Evolutionary conservation across 2,888 invertebrate species (phyloP), one percentile per base, ranked within the genome.

Genomic region (Oasisia sp.): DNA sequence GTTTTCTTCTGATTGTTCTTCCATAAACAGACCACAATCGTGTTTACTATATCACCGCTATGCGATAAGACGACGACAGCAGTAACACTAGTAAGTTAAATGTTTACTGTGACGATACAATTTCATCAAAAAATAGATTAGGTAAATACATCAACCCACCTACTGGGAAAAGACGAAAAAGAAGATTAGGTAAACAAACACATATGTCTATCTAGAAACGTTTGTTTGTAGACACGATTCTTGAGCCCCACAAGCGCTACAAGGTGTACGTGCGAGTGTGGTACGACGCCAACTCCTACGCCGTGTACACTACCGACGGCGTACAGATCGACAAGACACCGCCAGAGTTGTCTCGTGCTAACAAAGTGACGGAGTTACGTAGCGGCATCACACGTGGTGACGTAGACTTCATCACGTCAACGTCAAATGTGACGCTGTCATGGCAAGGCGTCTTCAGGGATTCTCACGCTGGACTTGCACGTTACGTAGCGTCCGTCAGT

Each of bases 401-500:
- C 50, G 90, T 56, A 11, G 92, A 92, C 38, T 92, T 92, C 44
- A 90, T 89, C 32, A 90, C 92, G 19, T 38, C 44, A 9, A 38
- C 32, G 44, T n/a, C n/a, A n/a, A 56, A 45, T 32, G 50, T 92
- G 19, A 90, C 38, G 11, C 11, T 92, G n/a, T 45, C 90, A 27
- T 92, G 92, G 92, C 38, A 32, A 19, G 50, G 56, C 9, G 90
- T 90, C 27, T 92, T 92, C 92, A 44, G 50, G 50, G 91, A 91
- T 45, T 32, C 45, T 50, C 91, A 91, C 12, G 50, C 91, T 32
- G 50, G 45, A 32, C 44, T 50, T 50, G 91, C 44, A 45, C 91
- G 32, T 0, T 94, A 94, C 89, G 92, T 89, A 3, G 93, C 94
- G 19, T 92, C 94, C 74, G 45, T 94, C 44, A 94, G 94, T 38